These are phyloP conservation scores for Oreocharis arfaki DNA, from an alignment of 2,113 vertebrate species.

Conservation along the genomic window DNA sequence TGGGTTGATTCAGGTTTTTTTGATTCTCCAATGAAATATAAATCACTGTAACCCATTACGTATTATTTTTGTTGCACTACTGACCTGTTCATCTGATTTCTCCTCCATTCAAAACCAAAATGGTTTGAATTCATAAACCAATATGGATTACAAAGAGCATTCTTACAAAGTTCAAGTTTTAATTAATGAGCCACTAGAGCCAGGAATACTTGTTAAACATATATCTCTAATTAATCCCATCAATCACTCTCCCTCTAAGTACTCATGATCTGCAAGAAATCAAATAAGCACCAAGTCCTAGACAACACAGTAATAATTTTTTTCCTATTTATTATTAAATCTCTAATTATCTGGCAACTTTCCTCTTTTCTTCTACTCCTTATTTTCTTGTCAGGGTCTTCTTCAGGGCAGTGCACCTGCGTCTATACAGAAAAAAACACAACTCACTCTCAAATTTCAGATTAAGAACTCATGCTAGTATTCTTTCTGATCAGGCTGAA, in stretches of 20 bases:
- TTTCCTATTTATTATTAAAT: neutral
- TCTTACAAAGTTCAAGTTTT: neutral
- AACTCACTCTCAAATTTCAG: neutral
- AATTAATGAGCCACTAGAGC: neutral
- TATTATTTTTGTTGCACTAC: neutral
- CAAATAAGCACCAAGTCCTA: neutral
- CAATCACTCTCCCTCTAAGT: neutral
- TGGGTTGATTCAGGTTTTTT: neutral
- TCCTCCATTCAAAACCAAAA: neutral
- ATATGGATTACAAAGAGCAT: neutral
- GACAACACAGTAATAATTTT: neutral
- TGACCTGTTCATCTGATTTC: neutral
- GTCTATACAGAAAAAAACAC: neutral
- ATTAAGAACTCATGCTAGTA: neutral
- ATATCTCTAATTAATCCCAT: constrained; percentile 12
- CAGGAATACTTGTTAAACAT: constrained; percentile 10
- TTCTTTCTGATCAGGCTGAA: neutral
- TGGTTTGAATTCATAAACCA: neutral
- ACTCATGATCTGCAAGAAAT: neutral
- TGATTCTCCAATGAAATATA: neutral
- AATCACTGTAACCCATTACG: neutral
- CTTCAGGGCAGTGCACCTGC: neutral
- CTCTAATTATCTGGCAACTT: neutral
- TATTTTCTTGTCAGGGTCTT: neutral
- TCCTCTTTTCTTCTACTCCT: neutral